Evolutionary conservation across 2,888 invertebrate species (phyloP).

Genomic region (Conomelus anceps): DNA sequence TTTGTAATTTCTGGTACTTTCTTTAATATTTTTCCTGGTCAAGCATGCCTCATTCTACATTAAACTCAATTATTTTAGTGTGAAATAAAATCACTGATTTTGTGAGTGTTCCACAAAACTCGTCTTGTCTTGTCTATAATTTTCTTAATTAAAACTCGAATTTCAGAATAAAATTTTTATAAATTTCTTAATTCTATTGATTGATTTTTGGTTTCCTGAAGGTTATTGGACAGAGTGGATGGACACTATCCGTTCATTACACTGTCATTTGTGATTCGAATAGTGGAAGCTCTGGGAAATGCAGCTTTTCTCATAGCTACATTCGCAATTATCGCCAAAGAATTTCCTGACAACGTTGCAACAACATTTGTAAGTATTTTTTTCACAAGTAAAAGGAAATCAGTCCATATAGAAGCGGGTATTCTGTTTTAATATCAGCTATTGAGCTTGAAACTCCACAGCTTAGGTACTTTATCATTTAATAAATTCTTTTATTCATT

Average conservation of each 20-base stretch:
- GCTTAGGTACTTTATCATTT: no score
- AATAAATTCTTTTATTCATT: no score
- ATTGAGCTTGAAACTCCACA: no score
- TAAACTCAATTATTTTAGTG: no score
- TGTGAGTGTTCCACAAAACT: no score
- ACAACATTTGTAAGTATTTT: conserved; percentile 46
- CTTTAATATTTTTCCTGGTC: background rate
- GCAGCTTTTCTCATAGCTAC: conserved; percentile 43
- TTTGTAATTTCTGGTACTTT: background rate
- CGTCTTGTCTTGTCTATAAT: no score
- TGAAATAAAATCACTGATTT: no score
- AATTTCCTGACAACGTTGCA: conserved; percentile 46
- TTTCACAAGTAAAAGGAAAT: no score
- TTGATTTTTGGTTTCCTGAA: background rate
- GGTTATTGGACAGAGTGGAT: conserved; percentile 17
- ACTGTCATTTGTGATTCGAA: conserved; percentile 44
- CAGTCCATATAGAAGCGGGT: no score
- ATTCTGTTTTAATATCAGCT: no score
- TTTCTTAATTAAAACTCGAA: no score
- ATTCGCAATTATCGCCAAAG: conserved; percentile 45
- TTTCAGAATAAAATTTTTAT: background rate
- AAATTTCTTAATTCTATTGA: background rate
- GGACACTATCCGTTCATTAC: conserved; percentile 40
- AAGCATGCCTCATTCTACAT: no score
- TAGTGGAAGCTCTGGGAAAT: conserved; percentile 45